Evolutionary conservation across 2,888 invertebrate species (phyloP).

Genomic region (Leptinotarsa peninsularis): DNA sequence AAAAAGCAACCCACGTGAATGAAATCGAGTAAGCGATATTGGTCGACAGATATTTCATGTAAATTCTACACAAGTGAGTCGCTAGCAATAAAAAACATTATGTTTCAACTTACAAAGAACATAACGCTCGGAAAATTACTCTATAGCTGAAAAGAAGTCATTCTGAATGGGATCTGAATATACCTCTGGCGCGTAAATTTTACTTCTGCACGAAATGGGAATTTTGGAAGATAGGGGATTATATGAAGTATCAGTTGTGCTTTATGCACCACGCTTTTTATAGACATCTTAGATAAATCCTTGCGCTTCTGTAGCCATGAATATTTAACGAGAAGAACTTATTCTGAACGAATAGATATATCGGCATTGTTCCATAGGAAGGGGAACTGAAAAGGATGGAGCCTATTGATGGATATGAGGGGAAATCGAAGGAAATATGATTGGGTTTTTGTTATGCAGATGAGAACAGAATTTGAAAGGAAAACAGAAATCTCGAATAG

Average conservation of each 20-base stretch:
- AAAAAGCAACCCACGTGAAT: no score
- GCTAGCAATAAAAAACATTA: constrained; percentile 10
- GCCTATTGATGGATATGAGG: constrained; percentile 9
- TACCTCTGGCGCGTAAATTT: constrained; percentile 50
- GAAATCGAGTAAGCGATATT: no score
- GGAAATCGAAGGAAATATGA: constrained; percentile 5
- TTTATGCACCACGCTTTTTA: constrained; percentile 41
- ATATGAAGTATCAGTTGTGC: constrained; percentile 40
- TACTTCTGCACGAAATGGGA: constrained; percentile 39
- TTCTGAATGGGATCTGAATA: constrained; percentile 50
- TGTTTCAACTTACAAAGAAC: constrained; percentile 37
- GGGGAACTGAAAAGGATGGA: constrained; percentile 4
- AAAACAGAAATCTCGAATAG: background rate
- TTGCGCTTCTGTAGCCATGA: constrained; percentile 37
- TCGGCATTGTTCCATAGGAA: constrained; percentile 30
- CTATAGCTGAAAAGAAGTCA: constrained; percentile 37
- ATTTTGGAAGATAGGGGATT: constrained; percentile 42
- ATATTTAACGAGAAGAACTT: constrained; percentile 38
- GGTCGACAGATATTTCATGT: no score
- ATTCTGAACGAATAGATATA: constrained; percentile 34
- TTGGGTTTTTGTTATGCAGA: constrained; percentile 18
- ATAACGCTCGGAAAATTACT: constrained; percentile 44
- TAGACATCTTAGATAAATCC: constrained; percentile 39
- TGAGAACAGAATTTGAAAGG: background rate
- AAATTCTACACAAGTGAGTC: constrained; percentile 6